Evolutionary conservation across 2,797 vertebrate species (phyloP), one percentile per base, ranked within the genome.

Genomic region (Sebastolobus alascanus): DNA sequence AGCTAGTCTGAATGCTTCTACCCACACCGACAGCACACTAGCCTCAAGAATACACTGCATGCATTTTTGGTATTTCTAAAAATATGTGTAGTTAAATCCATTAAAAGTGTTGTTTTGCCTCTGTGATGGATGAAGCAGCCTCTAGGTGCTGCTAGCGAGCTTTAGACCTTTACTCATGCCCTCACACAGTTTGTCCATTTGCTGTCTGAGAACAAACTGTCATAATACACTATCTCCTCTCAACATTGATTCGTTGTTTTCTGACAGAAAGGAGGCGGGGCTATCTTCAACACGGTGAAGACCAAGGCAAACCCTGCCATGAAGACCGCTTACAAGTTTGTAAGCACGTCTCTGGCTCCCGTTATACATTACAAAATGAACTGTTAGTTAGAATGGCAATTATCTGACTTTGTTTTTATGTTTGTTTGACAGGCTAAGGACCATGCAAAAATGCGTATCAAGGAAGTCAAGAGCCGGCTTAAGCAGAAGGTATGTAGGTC

Each of bases 281-380:
- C 98, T 63, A 97, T 99, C 92, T 95, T 99, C 85, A 99, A 99
- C 88, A 98, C 98, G 0, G 96, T 99, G 85, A 99, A 97, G 95
- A 99, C 98, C 8, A 99, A 97, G 93, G 98, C 99, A 20, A 99
- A 99, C 87, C 99, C 99, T 0, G 99, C 99, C 69, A 99, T 99
- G 99, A 99, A 97, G 94, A 99, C 96, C 0, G 98, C 97, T 89
- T 99, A 99, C 94, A 99, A 99, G 94, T 98, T 99, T 94, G 99
- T 99, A 96, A 97, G 98, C 96, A 72, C 1, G 10, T 37, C 7
- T 2, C n/a, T 29, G 9, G 8, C 50, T 33, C 69, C 25, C 40
- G 2, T 63, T 33, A 3, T 1, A 46, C 16, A 12, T 1, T 14
- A 5, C 5, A 56, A 52, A 10, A 56, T 37, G 0, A 70, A 12